Conservation (phyloP, 2,888 invertebrate genomes). For the Spilosoma lubricipeda region DNA sequence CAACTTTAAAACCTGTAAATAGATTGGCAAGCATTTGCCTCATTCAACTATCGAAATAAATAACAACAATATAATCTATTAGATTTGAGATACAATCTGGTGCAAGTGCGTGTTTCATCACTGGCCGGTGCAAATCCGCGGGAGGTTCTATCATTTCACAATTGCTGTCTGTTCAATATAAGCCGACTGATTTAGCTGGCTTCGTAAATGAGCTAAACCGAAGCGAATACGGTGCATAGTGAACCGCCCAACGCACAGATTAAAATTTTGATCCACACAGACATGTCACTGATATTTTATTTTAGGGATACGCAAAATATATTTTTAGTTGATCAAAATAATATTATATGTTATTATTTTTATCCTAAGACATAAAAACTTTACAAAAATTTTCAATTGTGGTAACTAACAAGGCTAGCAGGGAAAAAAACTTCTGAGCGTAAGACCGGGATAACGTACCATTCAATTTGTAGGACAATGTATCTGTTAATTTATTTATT, state of each 20-base stretch:
- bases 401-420: no score
- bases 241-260: slow-evolving; percentile 65
- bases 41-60: slow-evolving; percentile 62
- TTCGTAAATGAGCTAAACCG: slow-evolving; percentile 72
- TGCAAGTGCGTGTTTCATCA: slow-evolving; percentile 71
- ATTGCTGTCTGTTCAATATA: slow-evolving; percentile 62
- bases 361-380: no score
- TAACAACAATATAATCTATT: slow-evolving; percentile 66
- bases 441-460: no score
- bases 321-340: not conserved
- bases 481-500: no score
- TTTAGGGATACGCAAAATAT: not conserved
- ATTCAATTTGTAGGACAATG: no score
- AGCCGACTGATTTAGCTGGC: slow-evolving; percentile 69
- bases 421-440: no score
- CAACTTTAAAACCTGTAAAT: slow-evolving; percentile 39
- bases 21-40: slow-evolving; percentile 49
- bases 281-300: not conserved
- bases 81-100: slow-evolving; percentile 69
- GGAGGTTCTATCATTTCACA: slow-evolving; percentile 73
- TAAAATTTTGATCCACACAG: slow-evolving; percentile 49
- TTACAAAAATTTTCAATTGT: no score
- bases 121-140: slow-evolving; percentile 64
- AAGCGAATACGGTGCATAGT: slow-evolving; percentile 68
- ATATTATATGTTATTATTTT: not conserved